These are phyloP conservation scores for Poeciliopsis gracilis DNA, from an alignment of 2,797 vertebrate species.

Conservation along the genomic window DNA sequence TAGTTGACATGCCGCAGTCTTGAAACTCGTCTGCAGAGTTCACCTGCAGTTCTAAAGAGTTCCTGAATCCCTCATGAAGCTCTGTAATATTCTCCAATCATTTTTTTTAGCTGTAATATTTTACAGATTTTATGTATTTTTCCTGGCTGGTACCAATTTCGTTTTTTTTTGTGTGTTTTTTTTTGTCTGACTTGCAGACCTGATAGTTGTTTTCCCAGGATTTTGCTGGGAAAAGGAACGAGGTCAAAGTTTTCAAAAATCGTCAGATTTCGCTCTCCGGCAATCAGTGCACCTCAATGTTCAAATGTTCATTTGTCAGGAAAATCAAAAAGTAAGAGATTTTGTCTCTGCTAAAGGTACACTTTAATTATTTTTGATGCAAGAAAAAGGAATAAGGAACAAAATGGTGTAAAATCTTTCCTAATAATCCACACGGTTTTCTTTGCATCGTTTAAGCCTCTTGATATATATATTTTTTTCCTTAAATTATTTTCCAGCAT, in stretches of 20 bases:
- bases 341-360: background rate
- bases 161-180: background rate
- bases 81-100: background rate
- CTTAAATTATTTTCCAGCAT: background rate
- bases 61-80: background rate
- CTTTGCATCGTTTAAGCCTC: background rate
- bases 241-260: background rate
- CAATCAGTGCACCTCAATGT: background rate
- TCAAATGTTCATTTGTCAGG: background rate
- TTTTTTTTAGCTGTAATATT: background rate
- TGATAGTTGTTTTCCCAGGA: background rate
- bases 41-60: background rate
- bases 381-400: background rate
- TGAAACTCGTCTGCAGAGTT: background rate
- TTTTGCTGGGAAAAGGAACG: background rate
- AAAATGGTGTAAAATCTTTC: background rate
- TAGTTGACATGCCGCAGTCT: background rate
- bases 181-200: background rate
- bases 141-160: background rate
- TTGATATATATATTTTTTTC: background rate
- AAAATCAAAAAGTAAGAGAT: background rate
- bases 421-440: background rate
- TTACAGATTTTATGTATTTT: background rate
- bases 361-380: background rate
- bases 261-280: background rate